Evolutionary conservation across 2,113 vertebrate genomes (phyloP).

Genomic region (Caranx ignobilis): DNA sequence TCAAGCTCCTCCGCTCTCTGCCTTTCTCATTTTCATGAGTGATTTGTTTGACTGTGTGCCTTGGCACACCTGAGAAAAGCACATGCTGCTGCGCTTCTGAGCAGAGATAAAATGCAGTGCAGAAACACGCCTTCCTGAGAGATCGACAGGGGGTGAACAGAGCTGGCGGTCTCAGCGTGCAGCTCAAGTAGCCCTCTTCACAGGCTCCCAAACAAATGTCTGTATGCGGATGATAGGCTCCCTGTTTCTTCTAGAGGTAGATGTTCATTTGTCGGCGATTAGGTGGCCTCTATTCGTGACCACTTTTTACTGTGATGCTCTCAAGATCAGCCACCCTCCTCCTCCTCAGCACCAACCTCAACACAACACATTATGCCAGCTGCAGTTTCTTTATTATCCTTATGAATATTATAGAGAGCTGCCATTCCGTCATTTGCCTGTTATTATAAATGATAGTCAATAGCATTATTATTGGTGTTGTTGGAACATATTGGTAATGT

Average conservation of each 20-base stretch:
- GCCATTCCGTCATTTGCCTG: neutral
- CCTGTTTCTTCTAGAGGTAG: slow-evolving; percentile 11
- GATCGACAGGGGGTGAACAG: slow-evolving; percentile 22
- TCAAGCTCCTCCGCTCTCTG: slow-evolving; percentile 17
- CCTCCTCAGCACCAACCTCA: too few relatives aligned
- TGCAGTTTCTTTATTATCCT: neutral
- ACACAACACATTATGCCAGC: slow-evolving; percentile 9
- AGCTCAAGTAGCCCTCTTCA: slow-evolving; percentile 51
- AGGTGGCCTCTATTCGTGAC: slow-evolving; percentile 28
- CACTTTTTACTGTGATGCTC: slow-evolving; percentile 36
- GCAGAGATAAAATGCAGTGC: slow-evolving; percentile 30
- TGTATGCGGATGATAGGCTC: slow-evolving; percentile 22
- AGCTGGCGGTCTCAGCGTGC: slow-evolving; percentile 14
- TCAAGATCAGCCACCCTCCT: slow-evolving; percentile 22
- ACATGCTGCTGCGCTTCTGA: slow-evolving; percentile 21
- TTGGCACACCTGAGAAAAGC: slow-evolving; percentile 34
- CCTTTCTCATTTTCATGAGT: slow-evolving; percentile 35
- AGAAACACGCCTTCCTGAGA: slow-evolving; percentile 20
- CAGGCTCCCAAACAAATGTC: slow-evolving; percentile 16
- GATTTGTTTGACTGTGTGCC: slow-evolving; percentile 37
- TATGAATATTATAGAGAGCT: neutral
- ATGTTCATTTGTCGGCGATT: slow-evolving; percentile 18
- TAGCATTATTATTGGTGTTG: neutral
- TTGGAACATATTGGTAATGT: neutral
- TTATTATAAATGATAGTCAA: neutral